Conservation (phyloP, 2,113 vertebrate genomes). For the Sciurus niger region DNA sequence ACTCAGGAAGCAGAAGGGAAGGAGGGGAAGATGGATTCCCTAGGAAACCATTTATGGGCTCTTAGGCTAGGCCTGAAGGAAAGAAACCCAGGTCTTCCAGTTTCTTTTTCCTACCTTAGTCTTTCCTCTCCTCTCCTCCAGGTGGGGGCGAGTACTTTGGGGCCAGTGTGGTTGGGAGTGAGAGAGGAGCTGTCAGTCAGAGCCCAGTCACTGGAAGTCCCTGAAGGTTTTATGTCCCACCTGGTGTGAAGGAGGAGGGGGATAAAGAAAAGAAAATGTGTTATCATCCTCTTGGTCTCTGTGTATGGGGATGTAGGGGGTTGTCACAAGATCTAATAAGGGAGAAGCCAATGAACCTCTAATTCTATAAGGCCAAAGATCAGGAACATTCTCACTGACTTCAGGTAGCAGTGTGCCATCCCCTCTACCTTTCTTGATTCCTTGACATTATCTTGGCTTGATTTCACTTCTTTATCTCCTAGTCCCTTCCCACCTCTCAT, state of each 20-base stretch:
- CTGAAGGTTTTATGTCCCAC: background rate
- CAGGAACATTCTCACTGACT: constrained; percentile 24
- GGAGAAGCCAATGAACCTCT: constrained; percentile 47
- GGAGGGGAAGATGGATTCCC: background rate
- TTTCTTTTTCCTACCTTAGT: background rate
- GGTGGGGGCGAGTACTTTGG: no score
- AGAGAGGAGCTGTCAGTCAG: background rate
- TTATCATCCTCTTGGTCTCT: background rate
- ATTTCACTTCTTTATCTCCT: background rate
- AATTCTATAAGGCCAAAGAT: constrained; percentile 49
- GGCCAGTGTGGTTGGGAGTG: background rate
- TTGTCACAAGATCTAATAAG: constrained; percentile 20
- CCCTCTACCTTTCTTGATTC: background rate
- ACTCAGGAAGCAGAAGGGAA: no score
- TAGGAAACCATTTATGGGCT: background rate
- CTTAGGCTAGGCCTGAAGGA: background rate
- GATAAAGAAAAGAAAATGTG: background rate
- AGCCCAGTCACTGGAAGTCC: background rate
- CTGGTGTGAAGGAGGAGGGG: background rate
- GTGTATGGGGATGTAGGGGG: background rate
- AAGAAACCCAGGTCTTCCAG: background rate
- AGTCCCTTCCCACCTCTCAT: background rate
- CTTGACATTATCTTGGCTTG: background rate
- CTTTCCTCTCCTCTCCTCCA: background rate
- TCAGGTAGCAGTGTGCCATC: constrained; percentile 36